Evolutionary conservation across 2,797 vertebrate species (phyloP), one percentile per base, ranked within the genome.

Genomic region (Mormyrus hasselquistii): DNA sequence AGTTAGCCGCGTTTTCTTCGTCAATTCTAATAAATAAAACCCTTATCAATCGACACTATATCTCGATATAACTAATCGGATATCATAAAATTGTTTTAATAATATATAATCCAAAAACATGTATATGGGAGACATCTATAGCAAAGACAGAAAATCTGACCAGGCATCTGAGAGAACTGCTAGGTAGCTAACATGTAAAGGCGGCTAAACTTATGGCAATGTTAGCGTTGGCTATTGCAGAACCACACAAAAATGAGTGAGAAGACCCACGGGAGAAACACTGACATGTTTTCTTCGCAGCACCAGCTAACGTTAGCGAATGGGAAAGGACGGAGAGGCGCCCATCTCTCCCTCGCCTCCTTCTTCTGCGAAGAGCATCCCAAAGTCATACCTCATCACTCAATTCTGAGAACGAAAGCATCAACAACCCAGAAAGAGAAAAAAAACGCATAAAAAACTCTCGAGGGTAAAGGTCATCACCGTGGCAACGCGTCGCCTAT

Each of bases 381-480:
- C 82, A 85, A 85, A 85, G 82, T 85, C 76, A 82, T 19, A 82
- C 38, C 76, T 82, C 76, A 82, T 82, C 41, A 82, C 41, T 82
- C 82, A 85, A 85, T 85, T 85, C 82, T 29, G 49, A 52, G 82
- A 85, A 85, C 25, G 41, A 57, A 16, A 59, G 52, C 52, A 19
- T 38, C 34, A 29, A 25, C 86, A 41, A 38, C 4, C 53, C 6
- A 29, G 29, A 55, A 50, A 52, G 50, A 14, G 83, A 8, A 52
- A 55, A 29, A 50, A 38, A 34, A 29, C n/a, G 25, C 25, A 38
- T 6, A 55, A 59, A 95, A 89, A 95, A 93, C 91, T 94, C 93
- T 34, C 89, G 93, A 94, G 95, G 94, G 93, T 91, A 93, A 93
- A 95, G 96, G 95, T 94, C 93, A 94, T 96, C 95, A 94, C 96